Conservation (phyloP, 2,113 vertebrate genomes). For the Cololabis saira region DNA sequence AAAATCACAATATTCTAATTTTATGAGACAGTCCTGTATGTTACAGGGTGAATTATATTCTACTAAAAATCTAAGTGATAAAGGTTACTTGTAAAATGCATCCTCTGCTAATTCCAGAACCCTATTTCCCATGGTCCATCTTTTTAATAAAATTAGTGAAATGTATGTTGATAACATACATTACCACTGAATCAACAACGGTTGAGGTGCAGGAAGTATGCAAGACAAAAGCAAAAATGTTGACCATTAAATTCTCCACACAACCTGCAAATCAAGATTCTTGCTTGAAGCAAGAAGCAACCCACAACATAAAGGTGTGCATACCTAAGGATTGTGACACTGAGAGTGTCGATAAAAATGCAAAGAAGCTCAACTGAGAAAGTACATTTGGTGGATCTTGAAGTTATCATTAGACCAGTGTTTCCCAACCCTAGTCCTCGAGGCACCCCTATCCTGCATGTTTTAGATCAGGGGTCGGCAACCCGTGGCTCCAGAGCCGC, state of each 20-base stretch:
- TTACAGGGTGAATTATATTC: not conserved
- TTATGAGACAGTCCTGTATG: too few species aligned
- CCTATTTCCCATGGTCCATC: not conserved
- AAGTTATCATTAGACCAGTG: too few species aligned
- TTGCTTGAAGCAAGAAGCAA: not conserved
- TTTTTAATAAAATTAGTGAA: not conserved
- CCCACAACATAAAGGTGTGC: not conserved
- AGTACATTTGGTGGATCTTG: not conserved
- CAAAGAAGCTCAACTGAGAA: not conserved
- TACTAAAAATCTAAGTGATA: not conserved
- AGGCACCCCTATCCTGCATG: too few species aligned
- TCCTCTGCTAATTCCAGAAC: not conserved
- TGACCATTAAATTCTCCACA: too few species aligned
- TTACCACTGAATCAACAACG: not conserved
- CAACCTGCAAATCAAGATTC: constrained; percentile 31
- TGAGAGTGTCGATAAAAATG: not conserved
- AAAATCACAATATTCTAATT: too few species aligned
- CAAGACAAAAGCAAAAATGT: not conserved
- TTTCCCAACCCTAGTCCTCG: too few species aligned
- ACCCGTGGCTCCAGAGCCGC: too few species aligned
- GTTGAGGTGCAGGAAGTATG: not conserved
- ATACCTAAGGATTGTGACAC: not conserved
- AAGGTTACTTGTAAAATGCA: not conserved
- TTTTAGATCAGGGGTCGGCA: too few species aligned
- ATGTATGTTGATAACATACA: not conserved